These are phyloP conservation scores for Columba livia DNA, from an alignment of 2,113 vertebrate species.

Conservation along the genomic window DNA sequence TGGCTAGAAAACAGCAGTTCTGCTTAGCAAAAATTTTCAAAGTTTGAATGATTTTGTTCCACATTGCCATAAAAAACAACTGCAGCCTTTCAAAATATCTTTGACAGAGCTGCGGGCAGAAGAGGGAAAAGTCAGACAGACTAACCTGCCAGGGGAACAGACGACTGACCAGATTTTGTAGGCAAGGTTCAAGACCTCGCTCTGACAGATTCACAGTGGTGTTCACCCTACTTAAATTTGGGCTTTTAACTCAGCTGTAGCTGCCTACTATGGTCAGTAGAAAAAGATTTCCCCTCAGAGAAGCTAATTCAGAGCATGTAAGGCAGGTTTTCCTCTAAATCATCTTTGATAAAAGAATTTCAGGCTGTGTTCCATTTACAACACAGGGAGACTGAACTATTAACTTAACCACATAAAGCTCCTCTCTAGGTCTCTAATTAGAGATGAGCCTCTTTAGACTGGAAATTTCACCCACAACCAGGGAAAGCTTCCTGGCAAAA, in stretches of 20 bases:
- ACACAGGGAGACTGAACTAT: neutral
- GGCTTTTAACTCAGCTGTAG: conserved; percentile 9
- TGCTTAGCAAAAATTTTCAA: neutral
- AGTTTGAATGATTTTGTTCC: conserved; percentile 1
- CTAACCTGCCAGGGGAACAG: neutral
- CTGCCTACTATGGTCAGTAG: neutral
- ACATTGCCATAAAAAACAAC: neutral
- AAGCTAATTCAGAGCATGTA: neutral
- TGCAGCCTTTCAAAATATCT: neutral
- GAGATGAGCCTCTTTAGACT: neutral
- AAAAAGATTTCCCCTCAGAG: conserved; percentile 1
- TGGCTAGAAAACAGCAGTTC: neutral
- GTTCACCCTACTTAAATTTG: neutral
- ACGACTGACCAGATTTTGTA: neutral
- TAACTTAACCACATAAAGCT: neutral
- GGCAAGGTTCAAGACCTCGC: neutral
- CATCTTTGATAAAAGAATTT: neutral
- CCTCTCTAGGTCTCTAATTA: neutral
- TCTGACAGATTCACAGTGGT: neutral
- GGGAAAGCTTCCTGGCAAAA: neutral
- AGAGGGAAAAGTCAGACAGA: neutral
- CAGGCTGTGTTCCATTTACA: neutral
- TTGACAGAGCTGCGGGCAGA: neutral
- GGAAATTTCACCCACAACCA: neutral
- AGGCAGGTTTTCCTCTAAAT: conserved; percentile 13